Evolutionary conservation across 2,797 vertebrate species (phyloP).

Genomic region (Enteromius anoplus): DNA sequence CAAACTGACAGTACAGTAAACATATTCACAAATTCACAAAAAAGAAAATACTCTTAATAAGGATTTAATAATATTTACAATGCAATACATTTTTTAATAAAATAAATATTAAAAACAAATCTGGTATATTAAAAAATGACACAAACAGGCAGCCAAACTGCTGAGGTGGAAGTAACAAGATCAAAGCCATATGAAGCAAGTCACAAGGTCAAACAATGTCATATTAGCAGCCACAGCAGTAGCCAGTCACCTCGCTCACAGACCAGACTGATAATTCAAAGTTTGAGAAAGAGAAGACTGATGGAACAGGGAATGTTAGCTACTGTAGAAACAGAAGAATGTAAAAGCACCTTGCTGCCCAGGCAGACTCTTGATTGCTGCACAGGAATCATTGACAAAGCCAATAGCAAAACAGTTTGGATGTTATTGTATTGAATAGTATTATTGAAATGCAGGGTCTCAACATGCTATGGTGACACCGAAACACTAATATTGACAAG

Average conservation of each 20-base stretch:
- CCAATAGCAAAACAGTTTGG: slow-evolving; percentile 20
- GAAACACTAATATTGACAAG: slow-evolving; percentile 32
- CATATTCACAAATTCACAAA: background rate
- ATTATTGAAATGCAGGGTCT: slow-evolving; percentile 26
- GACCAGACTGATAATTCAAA: background rate
- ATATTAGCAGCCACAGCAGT: slow-evolving; percentile 55
- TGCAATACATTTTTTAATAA: background rate
- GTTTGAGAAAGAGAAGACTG: background rate
- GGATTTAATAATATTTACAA: slow-evolving; percentile 19
- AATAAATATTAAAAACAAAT: background rate
- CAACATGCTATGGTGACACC: slow-evolving; percentile 32
- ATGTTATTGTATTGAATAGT: slow-evolving; percentile 26
- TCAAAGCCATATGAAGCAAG: slow-evolving; percentile 58
- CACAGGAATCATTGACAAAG: slow-evolving; percentile 1
- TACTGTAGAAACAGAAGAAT: background rate
- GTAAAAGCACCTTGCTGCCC: background rate
- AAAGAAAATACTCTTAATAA: background rate
- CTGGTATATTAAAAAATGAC: background rate
- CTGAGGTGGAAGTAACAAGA: slow-evolving; percentile 65
- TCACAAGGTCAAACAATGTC: slow-evolving; percentile 73
- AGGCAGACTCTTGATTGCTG: background rate
- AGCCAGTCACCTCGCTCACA: slow-evolving; percentile 48
- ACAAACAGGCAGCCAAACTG: slow-evolving; percentile 59
- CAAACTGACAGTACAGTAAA: background rate
- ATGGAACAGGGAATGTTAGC: background rate